Base-by-base conservation (phyloP, 2,113 vertebrate genomes). In the Stegostoma tigrinum region DNA sequence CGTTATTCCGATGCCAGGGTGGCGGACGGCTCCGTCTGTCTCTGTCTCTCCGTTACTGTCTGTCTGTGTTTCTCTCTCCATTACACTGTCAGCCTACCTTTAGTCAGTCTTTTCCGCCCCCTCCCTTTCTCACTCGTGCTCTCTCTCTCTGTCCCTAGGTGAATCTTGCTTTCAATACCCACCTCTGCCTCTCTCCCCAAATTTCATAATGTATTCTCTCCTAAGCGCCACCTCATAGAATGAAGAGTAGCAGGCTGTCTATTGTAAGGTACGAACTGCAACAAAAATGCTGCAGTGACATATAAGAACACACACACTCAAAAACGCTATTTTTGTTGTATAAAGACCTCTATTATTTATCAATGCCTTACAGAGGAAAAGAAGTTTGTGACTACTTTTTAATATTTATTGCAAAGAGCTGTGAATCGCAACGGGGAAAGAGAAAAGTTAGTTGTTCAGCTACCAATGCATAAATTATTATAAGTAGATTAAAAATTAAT, bases 361-460 rank as follows among this genome's bases (percentile, higher is more conserved):
- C 97, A 96, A 97, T 97, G 97, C 97, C 98, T 98, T 98, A 97
- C 96, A 96, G 95, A 96, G 96, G 96, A 96, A 96, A 96, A 87
- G 45, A 95, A 83, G 12, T 61, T 97, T 96, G 90, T 96, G 96
- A 96, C 96, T 96, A 97, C 96, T 97, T 96, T 96, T 97, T 97
- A 97, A 97, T 97, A 97, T 97, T 97, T 97, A 97, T 97, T 97
- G 96, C 96, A 96, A 96, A 97, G 95, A 97, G 96, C 97, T 97
- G 97, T 97, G 97, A 97, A 97, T 97, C 96, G 94, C 96, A 96
- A 97, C 96, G 95, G 96, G 97, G 96, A 96, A 96, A 96, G 93
- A 72, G 45, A 24, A 64, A 27, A 52, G 5, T 21, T 91, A 91
- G 89, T 93, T 91, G 12, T 91, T 93, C 61, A 93, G 89, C 89